Base-by-base conservation (phyloP, 2,888 invertebrate genomes). In the Tetragonisca angustula region DNA sequence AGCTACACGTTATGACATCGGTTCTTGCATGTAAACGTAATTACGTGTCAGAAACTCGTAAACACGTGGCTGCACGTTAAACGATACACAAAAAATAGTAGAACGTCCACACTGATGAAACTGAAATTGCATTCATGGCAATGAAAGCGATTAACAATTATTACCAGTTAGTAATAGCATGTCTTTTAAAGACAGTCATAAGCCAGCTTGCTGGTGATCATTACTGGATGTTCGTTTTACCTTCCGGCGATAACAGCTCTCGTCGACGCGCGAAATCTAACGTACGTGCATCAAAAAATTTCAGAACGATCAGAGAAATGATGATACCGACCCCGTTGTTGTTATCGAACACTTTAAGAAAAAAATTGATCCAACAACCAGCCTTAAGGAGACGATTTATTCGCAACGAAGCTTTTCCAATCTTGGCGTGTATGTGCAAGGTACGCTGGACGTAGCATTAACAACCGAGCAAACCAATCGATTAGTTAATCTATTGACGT, bases 401-500 rank as follows among this genome's bases (percentile, higher is more conserved):
- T n/a, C 17, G 21, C 32, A 54, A n/a, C 21, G 27, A 15, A 50
- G 5, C 27, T n/a, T 52, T 52, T 52, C 9, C 19, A 52, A 50
- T 49, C 6, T 27, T 17, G 27, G 13, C 43, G 4, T 13, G 52
- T 27, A 24, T 17, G 13, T 11, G 15, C 9, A n/a, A 68, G 2
- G 50, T 32, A 32, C 32, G 32, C 27, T 36, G 15, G 2, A 54
- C 11, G 13, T 65, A 43, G 54, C 6, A 36, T n/a, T 50, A 54
- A 62, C 36, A 27, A 70, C 15, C 9, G 11, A 9, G 49, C 62
- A 65, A n/a, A 68, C 65, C 69, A 59, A 76, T 80, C 70, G 67
- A 83, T 76, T 32, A 61, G 50, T 71, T 83, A 77, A 83, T 65
- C 72, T 61, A 70, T 74, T 50, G 59, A 74, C 67, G 27, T 54